Base-by-base conservation (phyloP, 2,888 invertebrate species). In the Lasioglossum calceatum region DNA sequence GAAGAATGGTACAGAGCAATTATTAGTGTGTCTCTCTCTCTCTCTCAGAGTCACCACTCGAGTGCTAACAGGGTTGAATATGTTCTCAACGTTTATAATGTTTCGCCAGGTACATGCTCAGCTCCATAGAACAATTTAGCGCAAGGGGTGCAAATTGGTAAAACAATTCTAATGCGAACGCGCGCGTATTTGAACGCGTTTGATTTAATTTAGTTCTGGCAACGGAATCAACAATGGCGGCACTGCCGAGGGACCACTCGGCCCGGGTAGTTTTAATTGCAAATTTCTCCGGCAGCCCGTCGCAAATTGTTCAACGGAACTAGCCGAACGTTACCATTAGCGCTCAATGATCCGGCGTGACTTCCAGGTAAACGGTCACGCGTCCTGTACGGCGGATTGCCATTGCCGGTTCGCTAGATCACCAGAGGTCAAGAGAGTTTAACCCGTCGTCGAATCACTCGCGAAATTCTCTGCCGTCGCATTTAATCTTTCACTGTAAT, bases 261-360 rank as follows among this genome's bases (percentile, higher is more conserved):
- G 44, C 58, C 23, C 54, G 2, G n/a, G 58, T 36, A 58, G 82
- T 80, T 86, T 87, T 87, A 87, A 87, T 87, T 87, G 86, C 86
- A 79, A 82, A 87, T 85, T 85, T 87, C 86, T 86, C 47, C 76
- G 10, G 16, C 7, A 32, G 50, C 36, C 76, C 61, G 58, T 72
- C 73, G 84, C 73, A 54, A 84, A 77, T 80, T 73, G 79, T 16
- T 70, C 85, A 50, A 61, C 79, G 67, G 72, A 83, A 76, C 84
- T n/a, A 54, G 78, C 27, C 77, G 77, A 74, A 75, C 67, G 61
- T 84, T 83, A 42, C 61, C 77, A 74, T 85, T 36, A 58, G 47
- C 47, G 42, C 27, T 71, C 83, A 44, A n/a, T 50, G 82, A 70
- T 64, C 50, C 77, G 16, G 19, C n/a, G 42, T 64, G 47, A 72